Percentiles rank a stretch among this genome's conserved stretches.
phyloP scores from a whole-genome alignment of 2,888 invertebrate species.

The Corbicula japonica region DNA sequence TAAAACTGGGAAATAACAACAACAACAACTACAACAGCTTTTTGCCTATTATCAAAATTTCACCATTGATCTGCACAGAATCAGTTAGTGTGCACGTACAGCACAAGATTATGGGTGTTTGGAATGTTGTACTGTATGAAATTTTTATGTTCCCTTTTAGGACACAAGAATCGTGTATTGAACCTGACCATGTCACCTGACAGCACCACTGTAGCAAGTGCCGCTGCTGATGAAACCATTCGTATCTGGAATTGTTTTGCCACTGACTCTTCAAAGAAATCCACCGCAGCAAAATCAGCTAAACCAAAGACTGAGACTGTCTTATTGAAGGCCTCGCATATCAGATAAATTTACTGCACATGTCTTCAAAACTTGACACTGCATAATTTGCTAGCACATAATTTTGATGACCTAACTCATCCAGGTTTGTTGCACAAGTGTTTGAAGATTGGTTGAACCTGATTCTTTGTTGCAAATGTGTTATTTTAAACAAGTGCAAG shows the following conservation, averaged over 20 bases:
- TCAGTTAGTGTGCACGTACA: neutral
- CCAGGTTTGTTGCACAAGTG: too few species aligned
- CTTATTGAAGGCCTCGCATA: slow-evolving; percentile 41
- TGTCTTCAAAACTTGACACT: too few species aligned
- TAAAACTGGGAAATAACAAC: too few species aligned
- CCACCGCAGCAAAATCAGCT: slow-evolving; percentile 35
- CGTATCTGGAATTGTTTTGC: slow-evolving; percentile 98
- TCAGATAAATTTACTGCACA: slow-evolving; percentile 33
- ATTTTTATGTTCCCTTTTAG: slow-evolving; percentile 85
- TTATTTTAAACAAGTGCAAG: too few species aligned
- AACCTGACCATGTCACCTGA: slow-evolving; percentile 98
- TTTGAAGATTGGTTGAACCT: too few species aligned
- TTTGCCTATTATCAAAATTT: neutral
- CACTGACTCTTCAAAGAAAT: slow-evolving; percentile 55
- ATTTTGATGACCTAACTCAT: too few species aligned
- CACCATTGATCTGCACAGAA: neutral
- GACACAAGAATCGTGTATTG: slow-evolving; percentile 96
- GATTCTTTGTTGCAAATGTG: too few species aligned
- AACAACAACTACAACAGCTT: neutral
- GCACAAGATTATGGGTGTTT: neutral
- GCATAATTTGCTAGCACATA: too few species aligned
- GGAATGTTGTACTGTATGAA: neutral
- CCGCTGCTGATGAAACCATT: slow-evolving; percentile 98
- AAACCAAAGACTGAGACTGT: slow-evolving; percentile 38
- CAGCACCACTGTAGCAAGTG: slow-evolving; percentile 96